Conservation (phyloP, 2,888 invertebrate genomes). For the Tetropium fuscum region DNA sequence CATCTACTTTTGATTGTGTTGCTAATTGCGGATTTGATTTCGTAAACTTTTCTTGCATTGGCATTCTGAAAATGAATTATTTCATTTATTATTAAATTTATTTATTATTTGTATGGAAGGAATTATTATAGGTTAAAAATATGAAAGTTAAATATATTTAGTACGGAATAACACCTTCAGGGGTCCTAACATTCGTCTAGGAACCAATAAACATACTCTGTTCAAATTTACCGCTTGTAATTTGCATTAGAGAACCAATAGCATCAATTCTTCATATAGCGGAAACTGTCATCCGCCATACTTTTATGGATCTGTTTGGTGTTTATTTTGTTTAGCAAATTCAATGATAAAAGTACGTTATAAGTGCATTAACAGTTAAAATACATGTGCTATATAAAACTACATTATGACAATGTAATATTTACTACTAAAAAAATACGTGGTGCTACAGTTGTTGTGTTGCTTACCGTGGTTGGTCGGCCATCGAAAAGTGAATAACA, state of each 20-base stretch:
- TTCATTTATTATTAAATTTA: not conserved
- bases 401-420: not conserved
- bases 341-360: constrained; percentile 17
- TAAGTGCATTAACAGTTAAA: constrained; percentile 13
- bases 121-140: not conserved
- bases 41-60: constrained; percentile 12
- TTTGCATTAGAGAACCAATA: constrained; percentile 26
- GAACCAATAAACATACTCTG: not conserved
- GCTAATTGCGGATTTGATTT: constrained; percentile 10
- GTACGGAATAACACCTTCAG: too few relatives aligned
- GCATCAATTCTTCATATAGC: constrained; percentile 4
- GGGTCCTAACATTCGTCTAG: not conserved
- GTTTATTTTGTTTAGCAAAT: constrained; percentile 35
- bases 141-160: not conserved
- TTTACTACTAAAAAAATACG: not conserved
- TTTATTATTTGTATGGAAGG: not conserved
- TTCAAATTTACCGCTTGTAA: constrained; percentile 23
- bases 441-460: constrained; percentile 54
- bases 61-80: constrained; percentile 17
- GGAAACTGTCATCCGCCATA: constrained; percentile 29
- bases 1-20: constrained; percentile 7
- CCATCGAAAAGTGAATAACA: constrained; percentile 79
- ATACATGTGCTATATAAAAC: not conserved
- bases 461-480: constrained; percentile 77
- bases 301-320: constrained; percentile 38